phyloP scores from a whole-genome alignment of 1,140 invertebrate genomes.

The Atta texana region DNA sequence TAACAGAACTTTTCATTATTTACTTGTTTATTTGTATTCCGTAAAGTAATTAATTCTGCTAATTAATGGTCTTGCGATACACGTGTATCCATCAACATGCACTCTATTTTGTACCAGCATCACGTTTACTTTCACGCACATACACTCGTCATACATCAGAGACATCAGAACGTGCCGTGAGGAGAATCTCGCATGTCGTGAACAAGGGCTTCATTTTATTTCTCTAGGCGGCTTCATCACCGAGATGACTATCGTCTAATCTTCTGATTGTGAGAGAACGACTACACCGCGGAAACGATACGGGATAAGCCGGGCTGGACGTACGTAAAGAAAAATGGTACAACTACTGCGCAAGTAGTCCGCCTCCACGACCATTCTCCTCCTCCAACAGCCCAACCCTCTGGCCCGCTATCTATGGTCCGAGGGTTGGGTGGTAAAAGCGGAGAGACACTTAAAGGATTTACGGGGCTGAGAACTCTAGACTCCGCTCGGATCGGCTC shows the following conservation, averaged over 20 bases:
- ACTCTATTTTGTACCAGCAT: neutral
- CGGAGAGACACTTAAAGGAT: conserved; percentile 83
- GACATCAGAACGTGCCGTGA: neutral
- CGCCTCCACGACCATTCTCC: conserved; percentile 59
- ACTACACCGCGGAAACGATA: conserved; percentile 58
- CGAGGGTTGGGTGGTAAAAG: conserved; percentile 72
- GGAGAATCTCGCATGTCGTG: conserved; percentile 36
- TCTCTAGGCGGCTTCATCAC: conserved; percentile 69
- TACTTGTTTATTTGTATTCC: conserved; percentile 40
- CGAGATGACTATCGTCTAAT: conserved; percentile 80
- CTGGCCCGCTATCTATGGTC: conserved; percentile 68
- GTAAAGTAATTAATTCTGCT: neutral
- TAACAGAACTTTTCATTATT: neutral
- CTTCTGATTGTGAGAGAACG: conserved; percentile 78
- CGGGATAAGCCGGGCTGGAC: conserved; percentile 59
- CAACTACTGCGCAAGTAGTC: conserved; percentile 69
- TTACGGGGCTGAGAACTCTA: conserved; percentile 82
- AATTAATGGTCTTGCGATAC: conserved; percentile 41
- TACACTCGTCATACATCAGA: neutral
- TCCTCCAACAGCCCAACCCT: conserved; percentile 31
- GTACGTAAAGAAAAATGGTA: conserved; percentile 79
- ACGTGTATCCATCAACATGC: conserved; percentile 18
- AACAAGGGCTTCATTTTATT: conserved; percentile 44
- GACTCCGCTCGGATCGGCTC: conserved; percentile 76
- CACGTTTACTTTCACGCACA: conserved; percentile 15